These are phyloP conservation scores for Colossoma macropomum DNA, from an alignment of 2,113 vertebrate genomes.

Conservation along the genomic window DNA sequence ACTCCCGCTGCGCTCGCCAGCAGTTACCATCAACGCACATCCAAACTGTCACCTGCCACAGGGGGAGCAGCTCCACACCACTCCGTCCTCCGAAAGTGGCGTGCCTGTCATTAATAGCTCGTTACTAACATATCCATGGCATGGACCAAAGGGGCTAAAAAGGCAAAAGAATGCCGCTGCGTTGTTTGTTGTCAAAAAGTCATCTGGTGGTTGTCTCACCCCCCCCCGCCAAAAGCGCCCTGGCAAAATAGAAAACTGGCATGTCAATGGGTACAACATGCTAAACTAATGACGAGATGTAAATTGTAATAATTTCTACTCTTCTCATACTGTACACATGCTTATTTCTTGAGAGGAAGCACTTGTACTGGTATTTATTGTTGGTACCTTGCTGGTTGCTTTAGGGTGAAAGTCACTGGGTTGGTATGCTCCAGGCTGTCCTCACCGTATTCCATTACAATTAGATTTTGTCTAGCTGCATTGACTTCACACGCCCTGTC, in stretches of 20 bases:
- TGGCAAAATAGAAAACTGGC: background rate
- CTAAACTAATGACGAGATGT: background rate
- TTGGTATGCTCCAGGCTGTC: too few relatives aligned
- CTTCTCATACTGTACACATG: background rate
- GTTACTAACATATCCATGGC: slow-evolving; percentile 15
- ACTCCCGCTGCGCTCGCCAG: slow-evolving; percentile 75
- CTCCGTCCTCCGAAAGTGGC: slow-evolving; percentile 1
- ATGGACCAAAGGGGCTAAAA: background rate
- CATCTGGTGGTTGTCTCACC: slow-evolving; percentile 14
- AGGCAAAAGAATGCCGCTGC: background rate
- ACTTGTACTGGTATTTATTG: background rate
- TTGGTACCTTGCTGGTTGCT: background rate
- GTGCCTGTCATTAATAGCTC: slow-evolving; percentile 66
- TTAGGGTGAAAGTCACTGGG: background rate
- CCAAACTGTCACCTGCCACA: slow-evolving; percentile 74
- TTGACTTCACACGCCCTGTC: too few relatives aligned
- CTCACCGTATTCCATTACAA: too few relatives aligned
- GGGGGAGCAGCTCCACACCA: slow-evolving; percentile 41
- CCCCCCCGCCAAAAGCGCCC: too few relatives aligned
- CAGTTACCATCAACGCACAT: slow-evolving; percentile 79
- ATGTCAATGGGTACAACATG: too few relatives aligned
- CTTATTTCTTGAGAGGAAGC: background rate
- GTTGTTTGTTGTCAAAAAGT: slow-evolving; percentile 20
- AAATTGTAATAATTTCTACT: background rate
- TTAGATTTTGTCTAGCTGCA: too few relatives aligned